Conservation (phyloP, 2,888 invertebrate genomes). For the Drosophila aldrichi region DNA sequence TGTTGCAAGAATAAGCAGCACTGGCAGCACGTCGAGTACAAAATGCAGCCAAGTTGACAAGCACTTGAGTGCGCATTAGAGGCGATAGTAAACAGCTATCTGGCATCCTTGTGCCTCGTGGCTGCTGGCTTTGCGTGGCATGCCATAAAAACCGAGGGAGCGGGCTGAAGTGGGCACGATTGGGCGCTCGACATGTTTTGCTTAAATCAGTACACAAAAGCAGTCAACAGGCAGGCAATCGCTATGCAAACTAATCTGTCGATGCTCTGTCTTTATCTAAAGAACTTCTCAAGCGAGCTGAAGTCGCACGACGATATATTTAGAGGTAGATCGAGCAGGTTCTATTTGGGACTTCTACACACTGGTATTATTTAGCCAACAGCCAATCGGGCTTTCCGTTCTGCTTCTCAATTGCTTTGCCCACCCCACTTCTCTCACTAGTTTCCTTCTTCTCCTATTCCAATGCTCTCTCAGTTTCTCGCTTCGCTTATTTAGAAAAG, state of each 20-base stretch:
- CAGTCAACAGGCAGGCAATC: conserved; percentile 21
- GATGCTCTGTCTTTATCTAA: conserved; percentile 8
- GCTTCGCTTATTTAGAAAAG: background rate
- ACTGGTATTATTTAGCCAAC: background rate
- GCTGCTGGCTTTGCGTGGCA: conserved; percentile 5
- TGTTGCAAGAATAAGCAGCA: conserved; percentile 10
- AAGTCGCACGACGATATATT: background rate
- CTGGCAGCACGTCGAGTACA: conserved; percentile 7
- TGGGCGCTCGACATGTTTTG: conserved; percentile 19
- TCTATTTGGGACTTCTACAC: background rate
- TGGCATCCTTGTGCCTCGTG: conserved; percentile 14
- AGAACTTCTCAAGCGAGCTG: background rate
- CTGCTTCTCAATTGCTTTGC: too few species aligned
- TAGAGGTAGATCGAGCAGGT: background rate
- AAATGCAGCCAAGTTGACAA: conserved; percentile 64
- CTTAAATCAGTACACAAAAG: conserved; percentile 31
- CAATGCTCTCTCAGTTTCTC: background rate
- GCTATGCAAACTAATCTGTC: conserved; percentile 8
- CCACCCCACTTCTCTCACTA: too few species aligned
- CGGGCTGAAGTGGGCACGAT: background rate
- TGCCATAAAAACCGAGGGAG: background rate
- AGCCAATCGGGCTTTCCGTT: too few species aligned
- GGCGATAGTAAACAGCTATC: conserved; percentile 54
- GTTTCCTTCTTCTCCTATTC: too few species aligned
- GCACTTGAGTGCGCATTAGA: conserved; percentile 74